Evolutionary conservation across 2,888 invertebrate genomes (phyloP).

Genomic region (Diplolepis rosae): DNA sequence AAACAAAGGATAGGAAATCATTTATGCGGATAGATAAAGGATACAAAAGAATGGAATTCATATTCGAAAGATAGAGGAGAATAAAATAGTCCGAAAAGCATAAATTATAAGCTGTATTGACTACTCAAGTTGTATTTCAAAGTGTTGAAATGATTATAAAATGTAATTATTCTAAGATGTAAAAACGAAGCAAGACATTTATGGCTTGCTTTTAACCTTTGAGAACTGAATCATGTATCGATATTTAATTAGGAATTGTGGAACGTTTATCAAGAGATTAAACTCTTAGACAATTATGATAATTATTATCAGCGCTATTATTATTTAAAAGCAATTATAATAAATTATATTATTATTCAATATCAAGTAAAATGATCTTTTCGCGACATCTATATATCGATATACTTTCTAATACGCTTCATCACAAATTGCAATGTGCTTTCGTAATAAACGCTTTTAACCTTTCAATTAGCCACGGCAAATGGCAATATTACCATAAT

Average conservation of each 20-base stretch:
- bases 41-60: no score
- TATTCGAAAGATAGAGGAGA: no score
- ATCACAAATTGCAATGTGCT: conserved; percentile 23
- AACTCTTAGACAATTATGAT: not conserved
- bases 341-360: not conserved
- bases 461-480: conserved; percentile 22
- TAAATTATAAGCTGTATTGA: no score
- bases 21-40: no score
- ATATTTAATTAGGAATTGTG: conserved; percentile 4
- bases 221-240: not conserved
- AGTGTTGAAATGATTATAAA: no score
- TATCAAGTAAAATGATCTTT: not conserved
- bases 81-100: no score
- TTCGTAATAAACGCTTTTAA: conserved; percentile 14
- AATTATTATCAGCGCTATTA: not conserved
- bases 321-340: not conserved
- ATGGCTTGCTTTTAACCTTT: conserved; percentile 4
- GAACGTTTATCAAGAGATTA: not conserved
- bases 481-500: conserved; percentile 19
- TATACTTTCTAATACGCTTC: conserved; percentile 23
- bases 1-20: no score
- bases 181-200: conserved; percentile 9
- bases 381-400: conserved; percentile 18
- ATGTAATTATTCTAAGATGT: no score
- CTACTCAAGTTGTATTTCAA: no score